These are phyloP conservation scores for Tamias sibiricus DNA, from an alignment of 2,113 vertebrate species.

Conservation along the genomic window DNA sequence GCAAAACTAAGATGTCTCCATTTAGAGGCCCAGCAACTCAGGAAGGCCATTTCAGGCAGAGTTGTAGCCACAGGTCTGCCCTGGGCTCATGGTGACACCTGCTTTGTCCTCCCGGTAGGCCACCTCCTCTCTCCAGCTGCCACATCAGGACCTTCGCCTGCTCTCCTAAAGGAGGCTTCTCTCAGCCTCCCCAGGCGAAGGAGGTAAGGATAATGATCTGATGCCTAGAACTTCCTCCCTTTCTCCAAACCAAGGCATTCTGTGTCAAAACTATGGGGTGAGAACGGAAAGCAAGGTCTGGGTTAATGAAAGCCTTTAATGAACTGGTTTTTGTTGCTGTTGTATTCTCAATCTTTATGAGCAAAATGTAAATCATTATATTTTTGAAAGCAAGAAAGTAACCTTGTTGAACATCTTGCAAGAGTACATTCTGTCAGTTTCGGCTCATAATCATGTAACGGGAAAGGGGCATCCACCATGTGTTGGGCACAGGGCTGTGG, in stretches of 20 bases:
- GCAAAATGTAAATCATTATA: background rate
- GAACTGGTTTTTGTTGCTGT: background rate
- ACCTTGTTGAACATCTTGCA: background rate
- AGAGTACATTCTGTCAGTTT: background rate
- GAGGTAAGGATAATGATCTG: background rate
- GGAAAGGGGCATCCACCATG: background rate
- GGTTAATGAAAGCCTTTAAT: background rate
- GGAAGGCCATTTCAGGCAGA: background rate
- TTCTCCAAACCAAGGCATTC: background rate
- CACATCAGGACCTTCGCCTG: background rate
- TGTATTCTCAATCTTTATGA: background rate
- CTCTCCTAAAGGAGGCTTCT: background rate
- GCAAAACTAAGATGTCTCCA: slow-evolving; percentile 25
- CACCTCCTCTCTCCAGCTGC: background rate
- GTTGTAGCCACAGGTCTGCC: background rate
- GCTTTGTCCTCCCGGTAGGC: background rate
- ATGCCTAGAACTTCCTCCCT: background rate
- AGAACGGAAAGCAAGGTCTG: background rate
- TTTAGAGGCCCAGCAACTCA: background rate
- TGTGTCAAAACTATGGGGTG: background rate
- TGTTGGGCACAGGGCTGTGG: accelerated
- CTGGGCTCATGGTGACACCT: background rate
- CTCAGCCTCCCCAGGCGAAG: background rate
- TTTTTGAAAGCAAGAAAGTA: slow-evolving; percentile 11
- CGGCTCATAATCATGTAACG: background rate